Conservation (phyloP, 2,797 vertebrate species). For the Alosa sapidissima region DNA sequence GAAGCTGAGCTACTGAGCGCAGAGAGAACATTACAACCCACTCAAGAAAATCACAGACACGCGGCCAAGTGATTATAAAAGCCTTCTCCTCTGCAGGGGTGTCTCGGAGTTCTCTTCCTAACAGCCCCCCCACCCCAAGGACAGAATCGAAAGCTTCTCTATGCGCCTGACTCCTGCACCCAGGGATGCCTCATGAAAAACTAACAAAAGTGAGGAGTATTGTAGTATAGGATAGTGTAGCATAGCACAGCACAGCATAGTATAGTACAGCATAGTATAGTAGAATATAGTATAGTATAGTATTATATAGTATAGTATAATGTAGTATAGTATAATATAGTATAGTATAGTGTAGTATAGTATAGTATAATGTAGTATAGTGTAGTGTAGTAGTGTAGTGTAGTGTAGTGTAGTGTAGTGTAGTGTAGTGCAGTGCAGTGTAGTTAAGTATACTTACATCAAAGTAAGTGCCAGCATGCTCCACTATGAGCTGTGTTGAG, state of each 20-base stretch:
- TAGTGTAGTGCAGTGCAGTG: background rate
- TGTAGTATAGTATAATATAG: background rate
- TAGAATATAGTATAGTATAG: too few species aligned
- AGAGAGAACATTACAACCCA: background rate
- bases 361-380: too few species aligned
- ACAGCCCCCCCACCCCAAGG: too few species aligned
- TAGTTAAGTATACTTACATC: slow-evolving; percentile 79
- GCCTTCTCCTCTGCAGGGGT: background rate
- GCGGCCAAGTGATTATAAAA: background rate
- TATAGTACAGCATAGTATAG: background rate
- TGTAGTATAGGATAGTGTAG: background rate
- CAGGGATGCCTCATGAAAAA: background rate
- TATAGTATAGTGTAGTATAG: too few species aligned
- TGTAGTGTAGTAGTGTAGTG: background rate
- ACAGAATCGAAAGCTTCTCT: too few species aligned
- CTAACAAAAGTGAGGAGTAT: background rate
- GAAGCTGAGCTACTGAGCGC: background rate
- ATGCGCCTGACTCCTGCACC: background rate
- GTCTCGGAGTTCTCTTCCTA: background rate
- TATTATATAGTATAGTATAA: background rate
- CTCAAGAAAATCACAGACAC: background rate
- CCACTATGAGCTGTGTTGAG: slow-evolving; percentile 95
- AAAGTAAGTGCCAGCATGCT: slow-evolving; percentile 97
- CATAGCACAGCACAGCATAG: background rate
- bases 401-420: background rate